A percentile compares a stretch with the other conserved stretches of the same genome.
Conservation (phyloP, 2,888 invertebrate species). For the Microplitis deprimator region DNA sequence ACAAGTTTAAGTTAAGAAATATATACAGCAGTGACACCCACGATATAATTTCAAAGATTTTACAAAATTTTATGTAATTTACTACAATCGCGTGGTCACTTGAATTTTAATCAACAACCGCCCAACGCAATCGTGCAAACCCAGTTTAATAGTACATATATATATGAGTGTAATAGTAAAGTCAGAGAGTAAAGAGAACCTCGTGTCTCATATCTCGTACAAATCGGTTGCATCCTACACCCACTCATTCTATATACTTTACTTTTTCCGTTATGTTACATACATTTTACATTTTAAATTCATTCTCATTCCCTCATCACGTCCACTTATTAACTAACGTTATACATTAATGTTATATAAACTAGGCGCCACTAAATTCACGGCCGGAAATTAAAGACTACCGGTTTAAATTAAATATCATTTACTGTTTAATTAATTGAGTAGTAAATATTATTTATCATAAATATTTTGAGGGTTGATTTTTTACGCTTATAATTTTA, state of each 20-base stretch:
- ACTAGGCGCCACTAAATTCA: constrained; percentile 50
- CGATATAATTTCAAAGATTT: constrained; percentile 69
- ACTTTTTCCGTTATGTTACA: constrained; percentile 43
- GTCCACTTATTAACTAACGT: constrained; percentile 12
- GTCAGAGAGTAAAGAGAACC: background rate
- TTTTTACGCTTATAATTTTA: background rate
- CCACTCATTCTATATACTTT: constrained; percentile 54
- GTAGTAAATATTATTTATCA: background rate
- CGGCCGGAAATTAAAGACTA: background rate
- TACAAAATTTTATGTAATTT: constrained; percentile 59
- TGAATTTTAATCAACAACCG: constrained; percentile 46
- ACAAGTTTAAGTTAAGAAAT: constrained; percentile 19
- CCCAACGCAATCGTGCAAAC: constrained; percentile 51
- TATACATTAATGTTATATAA: constrained; percentile 39
- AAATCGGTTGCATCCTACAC: constrained; percentile 68
- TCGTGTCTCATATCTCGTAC: constrained; percentile 43
- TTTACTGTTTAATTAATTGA: background rate
- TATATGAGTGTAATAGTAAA: background rate
- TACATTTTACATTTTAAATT: constrained; percentile 45
- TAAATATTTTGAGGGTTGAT: background rate
- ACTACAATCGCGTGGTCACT: constrained; percentile 46
- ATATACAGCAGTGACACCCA: constrained; percentile 62
- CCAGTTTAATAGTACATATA: constrained; percentile 5
- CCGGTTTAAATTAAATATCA: background rate
- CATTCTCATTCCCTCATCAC: constrained; percentile 15